phyloP scores from a whole-genome alignment of 2,888 invertebrate genomes.

The Cacoxenus indagator region DNA sequence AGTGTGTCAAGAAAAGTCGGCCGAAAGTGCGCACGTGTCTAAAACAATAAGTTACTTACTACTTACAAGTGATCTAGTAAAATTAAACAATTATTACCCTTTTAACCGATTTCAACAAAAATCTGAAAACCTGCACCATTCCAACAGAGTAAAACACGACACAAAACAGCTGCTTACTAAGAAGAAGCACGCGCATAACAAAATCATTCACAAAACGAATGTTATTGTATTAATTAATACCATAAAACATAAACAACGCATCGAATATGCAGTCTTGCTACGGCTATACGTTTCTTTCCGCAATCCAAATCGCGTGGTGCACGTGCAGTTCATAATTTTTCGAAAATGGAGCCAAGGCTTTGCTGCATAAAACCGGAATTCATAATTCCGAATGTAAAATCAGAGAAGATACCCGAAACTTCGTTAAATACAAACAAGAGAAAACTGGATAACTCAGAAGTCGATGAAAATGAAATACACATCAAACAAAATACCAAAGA shows the following conservation, averaged over 20 bases:
- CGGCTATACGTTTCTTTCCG: too few species aligned
- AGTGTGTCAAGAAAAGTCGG: slow-evolving; percentile 83
- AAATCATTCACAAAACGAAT: not conserved
- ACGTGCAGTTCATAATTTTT: slow-evolving; percentile 23
- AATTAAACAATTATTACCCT: slow-evolving; percentile 45
- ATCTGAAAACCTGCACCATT: slow-evolving; percentile 66
- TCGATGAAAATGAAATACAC: slow-evolving; percentile 38
- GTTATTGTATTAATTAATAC: too few species aligned
- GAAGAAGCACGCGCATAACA: too few species aligned
- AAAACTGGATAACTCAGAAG: slow-evolving; percentile 42
- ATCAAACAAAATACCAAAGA: slow-evolving; percentile 55
- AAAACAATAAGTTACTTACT: slow-evolving; percentile 37
- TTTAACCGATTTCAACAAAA: slow-evolving; percentile 57
- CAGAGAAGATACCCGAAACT: not conserved
- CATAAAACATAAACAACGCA: not conserved
- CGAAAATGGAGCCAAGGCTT: slow-evolving; percentile 67
- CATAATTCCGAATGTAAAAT: not conserved
- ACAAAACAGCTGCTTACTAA: slow-evolving; percentile 6
- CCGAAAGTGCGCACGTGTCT: slow-evolving; percentile 57
- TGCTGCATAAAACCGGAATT: slow-evolving; percentile 68
- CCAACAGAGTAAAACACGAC: slow-evolving; percentile 25
- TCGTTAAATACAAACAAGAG: slow-evolving; percentile 41
- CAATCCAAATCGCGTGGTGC: too few species aligned
- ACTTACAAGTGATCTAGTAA: not conserved
- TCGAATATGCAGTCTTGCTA: too few species aligned